A percentile compares a stretch with the other conserved stretches of the same genome.
Evolutionary conservation across 2,888 invertebrate genomes (phyloP).

Genomic region (Clanis bilineata): DNA sequence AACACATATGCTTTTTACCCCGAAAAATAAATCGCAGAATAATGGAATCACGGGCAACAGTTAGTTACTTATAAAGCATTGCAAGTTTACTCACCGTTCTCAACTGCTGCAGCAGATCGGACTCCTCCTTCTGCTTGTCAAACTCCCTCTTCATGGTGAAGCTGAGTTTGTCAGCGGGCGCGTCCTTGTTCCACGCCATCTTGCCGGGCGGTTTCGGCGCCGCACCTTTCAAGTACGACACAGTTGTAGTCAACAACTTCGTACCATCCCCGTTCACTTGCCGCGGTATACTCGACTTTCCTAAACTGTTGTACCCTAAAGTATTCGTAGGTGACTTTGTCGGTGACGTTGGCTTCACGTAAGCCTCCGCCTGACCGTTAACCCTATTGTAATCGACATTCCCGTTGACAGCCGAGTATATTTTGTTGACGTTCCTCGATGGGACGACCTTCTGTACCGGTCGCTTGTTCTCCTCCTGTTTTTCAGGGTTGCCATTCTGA

Average conservation of each 20-base stretch:
- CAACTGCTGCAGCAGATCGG: conserved; percentile 91
- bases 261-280: conserved; percentile 67
- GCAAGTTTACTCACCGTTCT: conserved; percentile 84
- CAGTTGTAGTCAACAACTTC: conserved; percentile 80
- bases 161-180: conserved; percentile 88
- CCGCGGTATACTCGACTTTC: conserved; percentile 65
- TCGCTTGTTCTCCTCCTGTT: conserved; percentile 80
- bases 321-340: conserved; percentile 83
- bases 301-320: conserved; percentile 81
- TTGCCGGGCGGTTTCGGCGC: conserved; percentile 72
- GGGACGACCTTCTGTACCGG: conserved; percentile 91
- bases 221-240: conserved; percentile 83
- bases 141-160: conserved; percentile 96
- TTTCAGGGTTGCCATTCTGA: conserved; percentile 65
- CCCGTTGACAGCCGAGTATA: conserved; percentile 78
- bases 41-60: too few relatives aligned
- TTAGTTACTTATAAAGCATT: conserved; percentile 15
- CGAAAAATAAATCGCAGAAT: too few relatives aligned
- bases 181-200: conserved; percentile 88
- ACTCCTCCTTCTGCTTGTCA: conserved; percentile 94
- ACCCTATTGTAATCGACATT: conserved; percentile 61
- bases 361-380: conserved; percentile 67
- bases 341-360: conserved; percentile 86
- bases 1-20: too few relatives aligned
- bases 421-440: conserved; percentile 84